Percentiles rank a stretch among this genome's conserved stretches.
Evolutionary conservation across 2,888 invertebrate genomes (phyloP).

Genomic region (Rugalucina vietnamica): DNA sequence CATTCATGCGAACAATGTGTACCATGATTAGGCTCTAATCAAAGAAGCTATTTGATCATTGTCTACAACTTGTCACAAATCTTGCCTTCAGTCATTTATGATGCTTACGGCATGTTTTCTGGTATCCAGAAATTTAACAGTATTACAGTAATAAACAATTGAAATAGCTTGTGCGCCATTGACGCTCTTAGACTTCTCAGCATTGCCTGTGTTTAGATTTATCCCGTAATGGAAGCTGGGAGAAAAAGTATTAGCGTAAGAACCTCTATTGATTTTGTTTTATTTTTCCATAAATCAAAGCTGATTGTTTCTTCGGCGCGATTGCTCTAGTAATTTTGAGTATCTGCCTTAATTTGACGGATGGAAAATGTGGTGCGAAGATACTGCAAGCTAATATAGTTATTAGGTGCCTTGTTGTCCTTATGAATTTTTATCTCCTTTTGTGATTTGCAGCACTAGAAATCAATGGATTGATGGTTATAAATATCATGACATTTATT

Average conservation of each 20-base stretch:
- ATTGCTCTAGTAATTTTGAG: conserved; percentile 6
- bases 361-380: conserved; percentile 9
- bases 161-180: too few relatives aligned
- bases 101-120: too few relatives aligned
- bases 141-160: too few relatives aligned
- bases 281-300: conserved; percentile 7
- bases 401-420: background rate
- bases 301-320: conserved; percentile 12
- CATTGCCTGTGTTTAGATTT: background rate
- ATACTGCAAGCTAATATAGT: background rate
- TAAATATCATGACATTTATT: too few relatives aligned
- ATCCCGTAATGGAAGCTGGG: background rate
- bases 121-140: too few relatives aligned
- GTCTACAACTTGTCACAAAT: too few relatives aligned
- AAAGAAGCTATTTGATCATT: too few relatives aligned
- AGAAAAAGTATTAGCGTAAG: conserved; percentile 2
- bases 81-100: too few relatives aligned
- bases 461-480: too few relatives aligned
- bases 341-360: conserved; percentile 6
- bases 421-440: background rate
- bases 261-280: conserved; percentile 4
- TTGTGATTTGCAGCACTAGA: background rate
- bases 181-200: background rate
- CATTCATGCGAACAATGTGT: too few relatives aligned
- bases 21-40: too few relatives aligned